Base-by-base conservation (phyloP, 2,113 vertebrate genomes). In the Perognathus longimembris region DNA sequence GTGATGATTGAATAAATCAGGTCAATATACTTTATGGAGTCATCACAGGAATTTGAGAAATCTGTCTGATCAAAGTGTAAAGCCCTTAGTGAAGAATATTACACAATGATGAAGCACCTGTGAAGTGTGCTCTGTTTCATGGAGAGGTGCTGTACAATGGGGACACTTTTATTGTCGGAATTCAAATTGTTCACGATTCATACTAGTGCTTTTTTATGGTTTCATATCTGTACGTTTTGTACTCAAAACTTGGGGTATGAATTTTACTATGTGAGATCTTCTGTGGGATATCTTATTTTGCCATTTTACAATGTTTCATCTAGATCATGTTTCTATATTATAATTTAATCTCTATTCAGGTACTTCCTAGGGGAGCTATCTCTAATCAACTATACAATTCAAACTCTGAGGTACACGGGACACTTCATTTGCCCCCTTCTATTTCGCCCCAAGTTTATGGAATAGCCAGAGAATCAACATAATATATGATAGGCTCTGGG, bases 401-500 rank as follows among this genome's bases (percentile, higher is more conserved):
- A 80, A 94, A 1, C 94, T 96, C 28, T 12, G 0, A 17, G 78
- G 11, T 90, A 22, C 73, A 96, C 91, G 70, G 32, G 94, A 82
- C 54, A 79, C 26, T 95, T 54, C 75, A 21, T 77, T 34, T 89
- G 84, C 63, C 30, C 91, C 81, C 57, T 80, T n/a, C 24, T 61
- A 30, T 64, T 57, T 85, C n/a, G n/a, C 12, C 7, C 9, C 36
- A 66, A 54, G 66, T 78, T 42, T 10, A 69, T 1, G 40, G 12
- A 83, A 3, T 28, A 92, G 10, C 26, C 57, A 9, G 54, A 94
- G 88, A 85, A 81, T 95, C 57, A 95, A 96, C 82, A 8, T 78
- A 64, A n/a, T 71, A 24, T 28, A 0, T 76, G 2, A 32, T 30
- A 36, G 14, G 3, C 74, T 77, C 54, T 67, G 12, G 61, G 71